Conservation (phyloP, 2,888 invertebrate genomes). For the Leptinotarsa haldemani region DNA sequence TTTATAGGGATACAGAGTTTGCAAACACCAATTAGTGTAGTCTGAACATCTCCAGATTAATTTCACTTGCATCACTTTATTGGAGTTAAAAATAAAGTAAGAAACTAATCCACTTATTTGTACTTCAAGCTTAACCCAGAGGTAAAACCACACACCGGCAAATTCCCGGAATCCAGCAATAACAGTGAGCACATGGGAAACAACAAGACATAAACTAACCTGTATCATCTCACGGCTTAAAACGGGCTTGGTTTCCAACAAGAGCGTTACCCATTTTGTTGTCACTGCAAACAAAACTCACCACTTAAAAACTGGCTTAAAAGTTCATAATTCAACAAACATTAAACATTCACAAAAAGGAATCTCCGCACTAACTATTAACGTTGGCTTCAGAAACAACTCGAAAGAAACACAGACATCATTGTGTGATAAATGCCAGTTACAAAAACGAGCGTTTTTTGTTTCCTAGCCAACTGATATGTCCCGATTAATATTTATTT, state of each 20-base stretch:
- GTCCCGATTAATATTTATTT: too few species aligned
- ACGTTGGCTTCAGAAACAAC: neutral
- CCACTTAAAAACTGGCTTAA: neutral
- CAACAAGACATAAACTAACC: neutral
- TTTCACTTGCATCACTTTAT: neutral
- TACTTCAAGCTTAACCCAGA: neutral
- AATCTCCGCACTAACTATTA: neutral
- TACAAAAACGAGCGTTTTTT: neutral
- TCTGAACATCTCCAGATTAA: neutral
- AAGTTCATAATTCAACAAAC: neutral
- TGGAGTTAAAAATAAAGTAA: too few species aligned
- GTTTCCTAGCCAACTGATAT: neutral
- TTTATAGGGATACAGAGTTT: neutral
- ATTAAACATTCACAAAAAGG: neutral
- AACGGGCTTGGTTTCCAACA: neutral
- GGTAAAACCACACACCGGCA: neutral
- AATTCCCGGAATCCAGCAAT: neutral
- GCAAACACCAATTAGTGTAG: neutral
- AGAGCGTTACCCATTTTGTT: neutral
- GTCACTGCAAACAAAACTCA: neutral
- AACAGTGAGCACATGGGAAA: neutral
- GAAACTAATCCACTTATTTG: neutral
- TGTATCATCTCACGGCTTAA: neutral
- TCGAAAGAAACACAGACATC: neutral
- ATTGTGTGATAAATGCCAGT: neutral